Conservation (phyloP, 2,797 vertebrate genomes). For the Oryzias sinensis region DNA sequence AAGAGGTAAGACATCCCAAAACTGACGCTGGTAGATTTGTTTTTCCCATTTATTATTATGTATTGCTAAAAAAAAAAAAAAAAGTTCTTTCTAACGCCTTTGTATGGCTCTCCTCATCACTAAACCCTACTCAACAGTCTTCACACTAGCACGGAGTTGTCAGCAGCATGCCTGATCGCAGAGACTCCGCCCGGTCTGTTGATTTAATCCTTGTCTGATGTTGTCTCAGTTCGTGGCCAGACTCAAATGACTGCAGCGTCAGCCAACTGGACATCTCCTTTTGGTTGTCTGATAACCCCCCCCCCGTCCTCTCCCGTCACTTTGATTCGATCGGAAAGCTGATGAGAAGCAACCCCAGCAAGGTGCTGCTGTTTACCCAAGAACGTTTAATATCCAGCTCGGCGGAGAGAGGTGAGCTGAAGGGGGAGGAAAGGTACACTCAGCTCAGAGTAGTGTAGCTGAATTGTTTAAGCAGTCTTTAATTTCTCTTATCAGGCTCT, state of each 20-base stretch:
- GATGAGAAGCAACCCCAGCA: conserved; percentile 48
- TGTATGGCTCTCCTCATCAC: conserved; percentile 15
- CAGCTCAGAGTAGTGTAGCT: neutral
- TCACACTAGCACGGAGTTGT: conserved; percentile 47
- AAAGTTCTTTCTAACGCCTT: conserved; percentile 11
- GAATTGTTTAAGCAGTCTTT: conserved; percentile 4
- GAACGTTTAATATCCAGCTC: conserved; percentile 34
- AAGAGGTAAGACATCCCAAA: conserved; percentile 16
- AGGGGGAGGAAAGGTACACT: conserved; percentile 9
- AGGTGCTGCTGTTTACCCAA: conserved; percentile 38
- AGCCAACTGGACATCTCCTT: conserved; percentile 25
- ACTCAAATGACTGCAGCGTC: conserved; percentile 51
- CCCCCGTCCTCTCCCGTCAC: conserved; percentile 39
- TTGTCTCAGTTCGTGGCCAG: conserved; percentile 57
- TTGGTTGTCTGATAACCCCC: conserved; percentile 57
- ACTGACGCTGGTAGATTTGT: conserved; percentile 6
- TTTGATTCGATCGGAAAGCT: conserved; percentile 60
- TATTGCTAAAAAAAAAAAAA: conserved; percentile 23
- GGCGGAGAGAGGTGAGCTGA: conserved; percentile 18
- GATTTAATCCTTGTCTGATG: conserved; percentile 72
- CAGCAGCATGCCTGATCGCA: conserved; percentile 52
- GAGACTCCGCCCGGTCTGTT: conserved; percentile 58
- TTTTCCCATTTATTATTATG: conserved; percentile 30
- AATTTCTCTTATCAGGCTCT: neutral
- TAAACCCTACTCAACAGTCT: conserved; percentile 19